Conservation (phyloP, 92 coral and sea anemone species). For the Scolanthus callimorphus region DNA sequence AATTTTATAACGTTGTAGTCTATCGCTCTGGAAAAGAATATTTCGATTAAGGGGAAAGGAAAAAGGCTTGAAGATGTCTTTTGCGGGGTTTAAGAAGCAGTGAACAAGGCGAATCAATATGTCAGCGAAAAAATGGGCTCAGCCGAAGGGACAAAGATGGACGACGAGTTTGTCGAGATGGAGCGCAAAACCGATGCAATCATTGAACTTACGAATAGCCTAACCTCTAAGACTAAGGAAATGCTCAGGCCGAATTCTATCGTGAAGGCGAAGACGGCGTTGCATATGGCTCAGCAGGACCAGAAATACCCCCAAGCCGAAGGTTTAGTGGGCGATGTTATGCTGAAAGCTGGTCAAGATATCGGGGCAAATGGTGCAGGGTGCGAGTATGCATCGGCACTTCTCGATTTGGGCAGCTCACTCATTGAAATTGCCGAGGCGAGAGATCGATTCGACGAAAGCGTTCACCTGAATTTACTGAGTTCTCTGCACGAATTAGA, state of each 20-base stretch:
- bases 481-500: slow-evolving; percentile 63
- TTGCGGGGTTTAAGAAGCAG: slow-evolving; percentile 88
- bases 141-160: slow-evolving; percentile 87
- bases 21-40: no score
- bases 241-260: slow-evolving; percentile 78
- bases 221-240: slow-evolving; percentile 75
- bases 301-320: slow-evolving; percentile 69
- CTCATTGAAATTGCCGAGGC: slow-evolving; percentile 72
- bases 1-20: neutral
- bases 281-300: slow-evolving; percentile 69
- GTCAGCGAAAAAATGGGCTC: slow-evolving; percentile 93
- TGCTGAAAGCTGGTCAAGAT: slow-evolving; percentile 84
- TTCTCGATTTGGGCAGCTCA: slow-evolving; percentile 76
- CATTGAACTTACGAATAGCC: slow-evolving; percentile 55
- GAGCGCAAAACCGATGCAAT: slow-evolving; percentile 78
- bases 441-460: slow-evolving; percentile 55
- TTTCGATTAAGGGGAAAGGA: neutral
- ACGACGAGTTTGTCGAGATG: slow-evolving; percentile 68
- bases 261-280: slow-evolving; percentile 71
- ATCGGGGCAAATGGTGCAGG: slow-evolving; percentile 41
- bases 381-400: slow-evolving; percentile 75
- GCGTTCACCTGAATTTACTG: slow-evolving; percentile 71
- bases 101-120: slow-evolving; percentile 88
- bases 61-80: slow-evolving; percentile 68
- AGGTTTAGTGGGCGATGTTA: slow-evolving; percentile 72